phyloP scores from a whole-genome alignment of 1,140 invertebrate species.

The Drosophila parabipectinata region DNA sequence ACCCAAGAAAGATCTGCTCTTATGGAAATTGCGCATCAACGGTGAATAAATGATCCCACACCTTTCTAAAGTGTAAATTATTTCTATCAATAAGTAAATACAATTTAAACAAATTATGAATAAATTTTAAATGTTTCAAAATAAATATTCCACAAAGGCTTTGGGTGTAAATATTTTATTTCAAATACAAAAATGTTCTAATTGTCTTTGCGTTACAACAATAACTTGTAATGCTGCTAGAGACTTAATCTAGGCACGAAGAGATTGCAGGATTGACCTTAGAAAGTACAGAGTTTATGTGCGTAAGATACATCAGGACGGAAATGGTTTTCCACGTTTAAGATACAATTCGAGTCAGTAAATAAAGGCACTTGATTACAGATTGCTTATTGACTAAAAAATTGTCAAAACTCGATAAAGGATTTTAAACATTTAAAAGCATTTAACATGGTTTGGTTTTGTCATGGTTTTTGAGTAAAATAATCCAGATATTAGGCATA shows the following conservation, averaged over 20 bases:
- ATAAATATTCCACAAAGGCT: no score
- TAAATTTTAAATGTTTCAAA: no score
- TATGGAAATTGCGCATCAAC: no score
- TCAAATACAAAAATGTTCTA: constrained; percentile 51
- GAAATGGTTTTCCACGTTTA: constrained; percentile 46
- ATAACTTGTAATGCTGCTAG: constrained; percentile 55
- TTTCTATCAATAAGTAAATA: no score
- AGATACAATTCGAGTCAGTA: constrained; percentile 41
- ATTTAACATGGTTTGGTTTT: not conserved
- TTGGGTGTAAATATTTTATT: constrained; percentile 58
- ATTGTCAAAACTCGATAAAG: constrained; percentile 1
- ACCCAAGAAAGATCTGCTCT: no score
- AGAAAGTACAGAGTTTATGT: constrained; percentile 34
- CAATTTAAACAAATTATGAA: no score
- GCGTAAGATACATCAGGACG: constrained; percentile 40
- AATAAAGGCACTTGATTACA: constrained; percentile 61
- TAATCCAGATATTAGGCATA: no score
- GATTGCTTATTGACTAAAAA: not conserved
- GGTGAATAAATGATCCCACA: no score
- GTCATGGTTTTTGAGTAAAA: not conserved
- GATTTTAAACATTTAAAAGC: not conserved
- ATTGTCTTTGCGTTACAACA: constrained; percentile 54
- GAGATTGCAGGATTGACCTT: constrained; percentile 38
- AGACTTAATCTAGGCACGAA: constrained; percentile 35
- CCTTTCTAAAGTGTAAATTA: no score